Evolutionary conservation across 2,888 invertebrate genomes (phyloP), one percentile per base, ranked within the genome.

Genomic region (Chrysomela aeneicollis): DNA sequence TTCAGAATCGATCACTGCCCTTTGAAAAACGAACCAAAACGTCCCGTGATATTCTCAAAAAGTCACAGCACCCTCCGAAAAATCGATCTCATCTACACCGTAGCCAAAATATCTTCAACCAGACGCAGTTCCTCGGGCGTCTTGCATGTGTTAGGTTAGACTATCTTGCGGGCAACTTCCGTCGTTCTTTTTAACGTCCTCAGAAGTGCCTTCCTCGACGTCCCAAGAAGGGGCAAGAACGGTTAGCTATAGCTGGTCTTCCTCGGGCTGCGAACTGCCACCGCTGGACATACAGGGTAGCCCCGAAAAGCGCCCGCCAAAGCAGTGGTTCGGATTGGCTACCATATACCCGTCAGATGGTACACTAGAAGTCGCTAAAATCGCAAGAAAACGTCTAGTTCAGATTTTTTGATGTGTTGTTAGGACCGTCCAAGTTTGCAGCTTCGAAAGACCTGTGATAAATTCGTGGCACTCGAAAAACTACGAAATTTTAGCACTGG

Each of bases 171-270:
- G 71, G 73, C 77, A 77, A 78, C 77, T 77, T 73, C 73, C 73
- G 72, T 72, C 76, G 67, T 77, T 73, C 77, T 78, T 79, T 80
- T 80, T 79, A 79, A 79, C 66, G 59, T 65, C 62, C 72, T 76
- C 78, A 72, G 76, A 74, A 68, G 68, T 78, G 75, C 71, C 70
- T 78, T 77, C 76, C 68, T 61, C 61, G 60, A 62, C 59, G 60
- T 59, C 15, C 17, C 46, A 70, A 75, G 77, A 71, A 77, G 78
- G 77, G 77, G 76, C 73, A 77, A 68, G 73, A 75, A 78, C 75
- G 77, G 78, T 78, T 78, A 78, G 64, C n/a, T n/a, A 51, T 63
- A 35, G 59, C 19, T 35, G 54, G 65, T 61, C 65, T 52, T 65
- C 65, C 53, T 61, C 65, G 26, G 15, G 30, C 19, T 37, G 59